These are phyloP conservation scores for Coendou prehensilis DNA, from an alignment of 2,797 vertebrate species.

Conservation along the genomic window DNA sequence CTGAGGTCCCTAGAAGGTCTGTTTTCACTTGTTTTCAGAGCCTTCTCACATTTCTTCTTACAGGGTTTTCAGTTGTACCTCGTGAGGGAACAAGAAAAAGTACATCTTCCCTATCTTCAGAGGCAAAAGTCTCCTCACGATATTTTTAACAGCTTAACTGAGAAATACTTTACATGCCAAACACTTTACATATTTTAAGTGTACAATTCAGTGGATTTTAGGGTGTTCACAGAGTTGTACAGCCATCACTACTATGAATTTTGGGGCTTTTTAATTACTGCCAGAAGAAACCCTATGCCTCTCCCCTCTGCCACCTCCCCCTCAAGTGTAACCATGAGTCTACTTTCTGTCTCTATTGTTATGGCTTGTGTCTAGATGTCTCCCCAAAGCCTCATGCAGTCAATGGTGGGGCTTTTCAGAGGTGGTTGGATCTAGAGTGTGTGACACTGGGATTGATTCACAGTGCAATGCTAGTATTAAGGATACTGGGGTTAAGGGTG, in stretches of 20 bases:
- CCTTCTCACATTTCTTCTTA: not conserved
- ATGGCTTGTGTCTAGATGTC: not conserved
- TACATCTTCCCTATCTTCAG: not conserved
- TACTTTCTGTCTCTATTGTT: not conserved
- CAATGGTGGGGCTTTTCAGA: not conserved
- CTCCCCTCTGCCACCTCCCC: not conserved
- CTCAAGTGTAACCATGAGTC: not conserved
- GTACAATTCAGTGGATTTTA: not conserved
- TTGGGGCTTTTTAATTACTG: not conserved
- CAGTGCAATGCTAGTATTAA: not conserved
- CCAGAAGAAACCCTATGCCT: not conserved
- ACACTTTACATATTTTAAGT: not conserved
- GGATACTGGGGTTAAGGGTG: not conserved
- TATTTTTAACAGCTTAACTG: slow-evolving; percentile 42
- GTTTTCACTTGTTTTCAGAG: not conserved
- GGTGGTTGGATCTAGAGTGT: not conserved
- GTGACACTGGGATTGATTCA: not conserved
- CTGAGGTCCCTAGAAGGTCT: not conserved
- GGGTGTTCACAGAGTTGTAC: not conserved
- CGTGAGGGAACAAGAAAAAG: not conserved
- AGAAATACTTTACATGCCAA: slow-evolving; percentile 35
- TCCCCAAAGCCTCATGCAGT: not conserved
- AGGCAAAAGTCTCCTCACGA: not conserved
- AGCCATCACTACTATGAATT: not conserved
- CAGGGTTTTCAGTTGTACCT: not conserved